A percentile compares a stretch with the other conserved stretches of the same genome.
Evolutionary conservation across 2,113 vertebrate species (phyloP).

Genomic region (Ctenodactylus gundi): DNA sequence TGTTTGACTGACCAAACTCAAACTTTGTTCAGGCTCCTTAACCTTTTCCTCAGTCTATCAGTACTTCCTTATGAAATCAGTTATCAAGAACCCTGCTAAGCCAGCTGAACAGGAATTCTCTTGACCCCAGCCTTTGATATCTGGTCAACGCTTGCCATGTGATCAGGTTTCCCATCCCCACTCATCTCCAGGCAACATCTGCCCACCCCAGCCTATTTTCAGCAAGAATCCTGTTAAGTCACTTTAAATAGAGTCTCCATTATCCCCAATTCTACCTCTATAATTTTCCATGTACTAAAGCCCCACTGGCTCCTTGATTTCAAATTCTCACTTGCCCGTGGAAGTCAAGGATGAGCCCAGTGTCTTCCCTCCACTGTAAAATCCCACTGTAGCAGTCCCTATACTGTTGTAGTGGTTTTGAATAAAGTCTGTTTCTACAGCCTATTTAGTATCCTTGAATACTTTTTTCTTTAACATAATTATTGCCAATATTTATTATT

Average conservation of each 20-base stretch:
- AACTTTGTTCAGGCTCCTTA: neutral
- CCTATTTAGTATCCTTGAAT: neutral
- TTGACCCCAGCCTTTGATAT: neutral
- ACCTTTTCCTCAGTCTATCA: neutral
- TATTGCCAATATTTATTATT: conserved; percentile 14
- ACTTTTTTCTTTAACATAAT: neutral
- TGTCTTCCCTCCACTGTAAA: neutral
- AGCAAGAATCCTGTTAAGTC: neutral
- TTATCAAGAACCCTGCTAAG: neutral
- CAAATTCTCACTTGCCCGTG: neutral
- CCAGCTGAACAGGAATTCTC: neutral
- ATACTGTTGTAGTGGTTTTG: neutral
- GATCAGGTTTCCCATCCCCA: neutral
- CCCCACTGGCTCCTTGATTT: neutral
- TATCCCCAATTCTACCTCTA: neutral
- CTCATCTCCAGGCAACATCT: neutral
- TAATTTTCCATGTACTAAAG: neutral
- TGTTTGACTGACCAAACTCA: neutral
- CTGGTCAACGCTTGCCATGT: neutral
- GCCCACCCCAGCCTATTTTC: neutral
- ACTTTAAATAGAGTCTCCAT: neutral
- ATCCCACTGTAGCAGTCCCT: neutral
- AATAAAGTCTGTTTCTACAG: neutral
- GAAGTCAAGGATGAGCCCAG: neutral
- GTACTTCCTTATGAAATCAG: neutral